Conservation (phyloP, 2,888 invertebrate species). For the Parnassius orleans region DNA sequence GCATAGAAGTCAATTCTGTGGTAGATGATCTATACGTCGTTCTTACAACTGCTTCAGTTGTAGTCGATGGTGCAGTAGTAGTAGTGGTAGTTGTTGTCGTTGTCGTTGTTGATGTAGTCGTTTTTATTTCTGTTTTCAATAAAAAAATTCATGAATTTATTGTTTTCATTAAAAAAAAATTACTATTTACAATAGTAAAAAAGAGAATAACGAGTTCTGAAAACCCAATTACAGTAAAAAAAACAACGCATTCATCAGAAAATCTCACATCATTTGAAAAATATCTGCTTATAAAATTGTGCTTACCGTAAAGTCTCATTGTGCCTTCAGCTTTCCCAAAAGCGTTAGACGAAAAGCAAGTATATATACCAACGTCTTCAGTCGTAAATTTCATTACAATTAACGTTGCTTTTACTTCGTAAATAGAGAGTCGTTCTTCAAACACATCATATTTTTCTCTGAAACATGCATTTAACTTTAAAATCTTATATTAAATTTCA, state of each 20-base stretch:
- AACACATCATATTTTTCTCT: slow-evolving; percentile 84
- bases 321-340: slow-evolving; percentile 86
- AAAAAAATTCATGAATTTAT: not conserved
- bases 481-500: no score
- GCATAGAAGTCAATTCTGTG: slow-evolving; percentile 54
- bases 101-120: slow-evolving; percentile 67
- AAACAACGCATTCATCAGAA: no score
- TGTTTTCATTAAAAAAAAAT: no score
- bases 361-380: slow-evolving; percentile 84
- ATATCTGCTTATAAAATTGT: not conserved
- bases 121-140: slow-evolving; percentile 65
- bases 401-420: slow-evolving; percentile 83
- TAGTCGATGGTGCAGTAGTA: slow-evolving; percentile 47
- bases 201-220: no score
- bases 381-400: slow-evolving; percentile 82
- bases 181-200: no score
- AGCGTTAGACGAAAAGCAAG: slow-evolving; percentile 86
- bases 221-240: no score
- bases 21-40: slow-evolving; percentile 57
- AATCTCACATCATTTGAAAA: no score
- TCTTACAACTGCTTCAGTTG: slow-evolving; percentile 44
- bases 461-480: slow-evolving; percentile 40
- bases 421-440: slow-evolving; percentile 81
- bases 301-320: slow-evolving; percentile 84
- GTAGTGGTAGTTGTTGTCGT: slow-evolving; percentile 70